Percentiles rank a stretch among this genome's conserved stretches.
Evolutionary conservation across 2,113 vertebrate species (phyloP).

Genomic region (Pseudonaja textilis): DNA sequence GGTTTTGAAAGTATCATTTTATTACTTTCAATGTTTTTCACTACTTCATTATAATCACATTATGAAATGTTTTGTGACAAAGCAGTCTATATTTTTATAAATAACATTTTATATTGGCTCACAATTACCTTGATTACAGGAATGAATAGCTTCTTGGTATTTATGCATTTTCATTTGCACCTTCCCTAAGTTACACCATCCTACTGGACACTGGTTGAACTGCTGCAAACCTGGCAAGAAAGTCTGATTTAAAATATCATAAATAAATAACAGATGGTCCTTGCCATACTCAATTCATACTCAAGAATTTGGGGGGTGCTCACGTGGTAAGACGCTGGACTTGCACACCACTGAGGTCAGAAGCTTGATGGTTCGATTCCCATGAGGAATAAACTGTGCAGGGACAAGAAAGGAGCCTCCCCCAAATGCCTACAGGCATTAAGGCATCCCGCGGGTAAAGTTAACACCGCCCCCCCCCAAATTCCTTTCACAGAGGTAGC

Average conservation of each 20-base stretch:
- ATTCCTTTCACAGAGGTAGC: too few relatives aligned
- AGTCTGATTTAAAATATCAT: conserved; percentile 17
- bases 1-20: background rate
- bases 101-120: background rate
- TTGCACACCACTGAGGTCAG: too few relatives aligned
- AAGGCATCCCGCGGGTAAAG: too few relatives aligned
- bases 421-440: too few relatives aligned
- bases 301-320: too few relatives aligned
- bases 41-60: background rate
- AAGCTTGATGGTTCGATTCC: too few relatives aligned
- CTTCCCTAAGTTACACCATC: conserved; percentile 81
- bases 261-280: background rate
- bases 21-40: background rate
- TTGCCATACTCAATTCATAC: background rate
- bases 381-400: too few relatives aligned
- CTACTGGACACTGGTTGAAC: conserved; percentile 67
- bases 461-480: too few relatives aligned
- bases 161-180: conserved; percentile 84
- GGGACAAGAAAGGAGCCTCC: too few relatives aligned
- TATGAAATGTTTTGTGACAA: background rate
- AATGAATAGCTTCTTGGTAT: conserved; percentile 70
- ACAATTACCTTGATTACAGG: conserved; percentile 82
- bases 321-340: too few relatives aligned
- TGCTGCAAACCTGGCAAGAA: conserved; percentile 77
- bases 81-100: background rate